These are phyloP conservation scores for Labeo calbasu DNA, from an alignment of 2,797 vertebrate species.

Conservation along the genomic window DNA sequence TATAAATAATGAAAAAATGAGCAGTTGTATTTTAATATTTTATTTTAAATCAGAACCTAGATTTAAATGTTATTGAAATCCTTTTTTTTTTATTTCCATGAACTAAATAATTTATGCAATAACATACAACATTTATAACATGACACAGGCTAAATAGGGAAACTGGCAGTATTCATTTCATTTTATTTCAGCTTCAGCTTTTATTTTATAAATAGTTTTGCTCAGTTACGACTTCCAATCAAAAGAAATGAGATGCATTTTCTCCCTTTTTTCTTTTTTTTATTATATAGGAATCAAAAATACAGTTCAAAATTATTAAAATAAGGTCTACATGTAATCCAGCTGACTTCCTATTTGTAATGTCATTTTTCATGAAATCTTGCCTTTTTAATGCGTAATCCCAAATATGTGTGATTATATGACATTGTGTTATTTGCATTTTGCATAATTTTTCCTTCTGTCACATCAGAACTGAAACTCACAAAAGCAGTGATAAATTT, in stretches of 20 bases:
- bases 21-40: no score
- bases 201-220: no score
- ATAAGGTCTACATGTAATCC: not conserved
- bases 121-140: not conserved
- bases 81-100: not conserved
- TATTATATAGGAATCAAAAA: not conserved
- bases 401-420: not conserved
- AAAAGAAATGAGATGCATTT: not conserved
- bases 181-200: not conserved
- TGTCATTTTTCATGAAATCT: not conserved
- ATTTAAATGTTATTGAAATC: not conserved
- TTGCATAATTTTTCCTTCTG: no score
- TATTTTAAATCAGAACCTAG: not conserved
- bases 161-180: not conserved
- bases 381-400: not conserved
- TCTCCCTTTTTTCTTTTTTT: not conserved
- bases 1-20: no score
- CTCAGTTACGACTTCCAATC: not conserved
- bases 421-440: not conserved
- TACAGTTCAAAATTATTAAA: not conserved
- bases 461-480: not conserved
- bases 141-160: not conserved
- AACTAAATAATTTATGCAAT: not conserved
- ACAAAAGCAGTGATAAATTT: not conserved
- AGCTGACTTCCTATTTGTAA: not conserved